phyloP scores from a whole-genome alignment of 1,140 invertebrate genomes.

The Dendroctonus ponderosae region DNA sequence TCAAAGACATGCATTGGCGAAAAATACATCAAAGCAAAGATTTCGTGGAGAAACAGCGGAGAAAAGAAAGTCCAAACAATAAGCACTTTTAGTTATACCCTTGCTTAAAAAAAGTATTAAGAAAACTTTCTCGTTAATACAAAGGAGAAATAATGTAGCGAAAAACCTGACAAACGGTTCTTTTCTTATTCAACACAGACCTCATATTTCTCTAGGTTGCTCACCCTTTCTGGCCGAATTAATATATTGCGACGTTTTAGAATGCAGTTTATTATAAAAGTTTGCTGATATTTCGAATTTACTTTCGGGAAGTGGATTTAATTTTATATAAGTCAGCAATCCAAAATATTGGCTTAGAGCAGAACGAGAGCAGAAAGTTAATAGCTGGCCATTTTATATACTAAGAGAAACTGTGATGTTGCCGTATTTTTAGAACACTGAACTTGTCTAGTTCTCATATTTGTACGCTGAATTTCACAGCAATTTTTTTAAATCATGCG shows the following conservation, averaged over 20 bases:
- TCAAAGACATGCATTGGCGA: no score
- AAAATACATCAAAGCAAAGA: no score
- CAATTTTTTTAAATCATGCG: no score
- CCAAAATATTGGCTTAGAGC: no score
- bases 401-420: no score
- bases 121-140: slow-evolving; percentile 25
- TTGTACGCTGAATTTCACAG: no score
- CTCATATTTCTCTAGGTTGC: slow-evolving; percentile 20
- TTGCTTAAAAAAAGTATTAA: slow-evolving; percentile 15
- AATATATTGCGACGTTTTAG: slow-evolving; percentile 19
- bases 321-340: no score
- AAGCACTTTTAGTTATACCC: slow-evolving; percentile 8
- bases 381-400: no score
- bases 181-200: slow-evolving; percentile 17
- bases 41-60: background rate
- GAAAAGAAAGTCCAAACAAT: slow-evolving; percentile 18
- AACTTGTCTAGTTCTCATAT: no score
- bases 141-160: slow-evolving; percentile 24
- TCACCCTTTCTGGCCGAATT: slow-evolving; percentile 17
- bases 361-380: no score
- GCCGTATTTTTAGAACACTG: no score
- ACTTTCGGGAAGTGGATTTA: background rate
- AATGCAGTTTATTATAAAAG: slow-evolving; percentile 3
- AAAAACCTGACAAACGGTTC: slow-evolving; percentile 23
- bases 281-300: slow-evolving; percentile 8